These are phyloP conservation scores for Coregonus suidteri DNA, from an alignment of 2,797 vertebrate species.

Conservation along the genomic window DNA sequence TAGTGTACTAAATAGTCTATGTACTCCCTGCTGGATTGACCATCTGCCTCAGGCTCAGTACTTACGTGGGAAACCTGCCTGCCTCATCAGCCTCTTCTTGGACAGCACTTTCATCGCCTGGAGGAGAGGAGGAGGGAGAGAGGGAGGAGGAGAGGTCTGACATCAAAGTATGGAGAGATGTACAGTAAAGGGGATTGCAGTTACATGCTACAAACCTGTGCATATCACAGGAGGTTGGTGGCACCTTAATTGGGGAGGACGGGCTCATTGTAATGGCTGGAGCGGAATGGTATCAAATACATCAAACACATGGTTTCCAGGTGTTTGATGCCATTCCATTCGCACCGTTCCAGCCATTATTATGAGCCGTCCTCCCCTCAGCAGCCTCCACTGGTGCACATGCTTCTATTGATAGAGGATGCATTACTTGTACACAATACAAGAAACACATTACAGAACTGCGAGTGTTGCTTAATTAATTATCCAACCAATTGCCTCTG, in stretches of 20 bases:
- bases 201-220: too few relatives aligned
- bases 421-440: too few relatives aligned
- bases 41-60: conserved; percentile 61
- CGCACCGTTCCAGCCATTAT: too few relatives aligned
- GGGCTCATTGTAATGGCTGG: too few relatives aligned
- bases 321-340: too few relatives aligned
- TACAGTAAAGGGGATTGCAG: conserved; percentile 14
- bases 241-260: too few relatives aligned
- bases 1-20: background rate
- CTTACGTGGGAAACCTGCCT: conserved; percentile 98
- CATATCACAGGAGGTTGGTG: too few relatives aligned
- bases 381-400: too few relatives aligned
- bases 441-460: background rate
- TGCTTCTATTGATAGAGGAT: too few relatives aligned
- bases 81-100: conserved; percentile 96
- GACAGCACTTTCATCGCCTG: conserved; percentile 99
- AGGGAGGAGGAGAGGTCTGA: conserved; percentile 27
- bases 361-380: too few relatives aligned
- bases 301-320: too few relatives aligned
- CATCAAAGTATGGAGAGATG: conserved; percentile 35
- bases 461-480: background rate
- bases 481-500: background rate
- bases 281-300: too few relatives aligned
- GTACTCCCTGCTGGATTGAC: conserved; percentile 44
- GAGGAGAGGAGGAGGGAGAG: conserved; percentile 29